Evolutionary conservation across 2,113 vertebrate genomes (phyloP).

Genomic region (Poecile atricapillus): DNA sequence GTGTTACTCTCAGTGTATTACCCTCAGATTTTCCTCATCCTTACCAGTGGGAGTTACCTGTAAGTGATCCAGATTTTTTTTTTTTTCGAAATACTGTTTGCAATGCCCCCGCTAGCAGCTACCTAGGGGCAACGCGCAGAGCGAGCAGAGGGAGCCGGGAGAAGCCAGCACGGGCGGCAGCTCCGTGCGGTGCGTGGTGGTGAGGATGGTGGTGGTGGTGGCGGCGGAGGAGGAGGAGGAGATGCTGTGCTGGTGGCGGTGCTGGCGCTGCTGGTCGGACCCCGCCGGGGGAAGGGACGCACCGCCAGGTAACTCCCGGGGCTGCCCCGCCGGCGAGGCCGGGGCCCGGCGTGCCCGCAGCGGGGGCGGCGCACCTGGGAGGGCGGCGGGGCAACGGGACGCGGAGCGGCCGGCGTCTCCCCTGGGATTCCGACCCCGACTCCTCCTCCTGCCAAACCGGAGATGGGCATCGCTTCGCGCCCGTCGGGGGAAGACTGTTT

Average conservation of each 20-base stretch:
- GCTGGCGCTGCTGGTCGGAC: slow-evolving; percentile 15
- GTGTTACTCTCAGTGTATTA: slow-evolving; percentile 95
- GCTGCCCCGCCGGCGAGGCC: background rate
- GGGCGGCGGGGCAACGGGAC: slow-evolving; percentile 2
- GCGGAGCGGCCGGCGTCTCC: background rate
- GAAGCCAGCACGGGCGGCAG: slow-evolving; percentile 21
- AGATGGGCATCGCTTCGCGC: background rate
- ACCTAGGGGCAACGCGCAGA: slow-evolving; percentile 21
- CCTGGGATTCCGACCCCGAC: slow-evolving; percentile 31
- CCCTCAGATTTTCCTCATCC: slow-evolving; percentile 96
- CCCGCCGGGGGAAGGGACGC: slow-evolving; percentile 10
- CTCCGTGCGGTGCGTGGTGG: slow-evolving; percentile 21
- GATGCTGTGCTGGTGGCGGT: slow-evolving; percentile 3
- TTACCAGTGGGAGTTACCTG: slow-evolving; percentile 96
- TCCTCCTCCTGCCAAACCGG: slow-evolving; percentile 44
- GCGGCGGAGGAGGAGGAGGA: background rate
- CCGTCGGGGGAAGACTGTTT: background rate
- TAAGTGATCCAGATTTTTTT: slow-evolving; percentile 73
- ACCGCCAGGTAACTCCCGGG: slow-evolving; percentile 45
- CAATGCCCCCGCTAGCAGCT: slow-evolving; percentile 4
- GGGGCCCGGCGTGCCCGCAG: background rate
- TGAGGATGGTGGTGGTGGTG: slow-evolving; percentile 1
- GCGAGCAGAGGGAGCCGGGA: slow-evolving; percentile 37
- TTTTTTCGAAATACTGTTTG: background rate
- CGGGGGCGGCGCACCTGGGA: slow-evolving; percentile 36